Evolutionary conservation across 2,888 invertebrate genomes (phyloP), one percentile per base, ranked within the genome.

Genomic region (Hemaris fuciformis): DNA sequence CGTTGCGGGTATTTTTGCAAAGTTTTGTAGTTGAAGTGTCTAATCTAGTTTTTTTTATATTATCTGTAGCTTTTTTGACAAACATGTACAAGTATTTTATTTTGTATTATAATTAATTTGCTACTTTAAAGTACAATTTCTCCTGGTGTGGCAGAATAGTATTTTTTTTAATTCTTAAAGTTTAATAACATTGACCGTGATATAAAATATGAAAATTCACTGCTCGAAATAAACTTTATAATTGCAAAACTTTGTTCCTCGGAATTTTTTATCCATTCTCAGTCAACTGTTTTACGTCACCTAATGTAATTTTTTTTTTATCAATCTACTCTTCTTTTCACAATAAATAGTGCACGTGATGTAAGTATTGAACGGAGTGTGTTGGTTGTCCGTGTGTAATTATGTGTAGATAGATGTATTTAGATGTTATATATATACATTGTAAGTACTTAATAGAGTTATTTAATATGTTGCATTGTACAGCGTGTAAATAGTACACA

Each of bases 401-500:
- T 48, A 59, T 43, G 18, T 66, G 59, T 64, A 62, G 57, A 61
- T 65, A 57, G 34, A 56, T 57, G 56, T 63, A 43, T 27, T 20
- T 53, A 53, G 53, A 53, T 53, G 53, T 53, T 53, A 43, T 53
- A 48, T 27, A n/a, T n/a, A 53, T 53, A 53, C 38, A 38, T 10
- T 57, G 69, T 84, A 84, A 80, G 84, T 88, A 86, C 84, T 87
- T 89, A 88, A 85, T 81, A 81, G 74, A 66, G 65, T 53, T 57
- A 46, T 53, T 41, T 77, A 75, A 78, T 81, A 77, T 73, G 80
- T 83, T 81, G 77, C 78, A 63, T 73, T 85, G 82, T 86, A 85
- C 73, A 75, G 34, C 57, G 34, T 91, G 91, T 91, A 90, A 85
- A 91, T 91, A 89, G 81, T 84, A 84, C 83, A 85, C 76, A 79